Conservation (phyloP, 2,113 vertebrate species). For the Xyrauchen texanus region DNA sequence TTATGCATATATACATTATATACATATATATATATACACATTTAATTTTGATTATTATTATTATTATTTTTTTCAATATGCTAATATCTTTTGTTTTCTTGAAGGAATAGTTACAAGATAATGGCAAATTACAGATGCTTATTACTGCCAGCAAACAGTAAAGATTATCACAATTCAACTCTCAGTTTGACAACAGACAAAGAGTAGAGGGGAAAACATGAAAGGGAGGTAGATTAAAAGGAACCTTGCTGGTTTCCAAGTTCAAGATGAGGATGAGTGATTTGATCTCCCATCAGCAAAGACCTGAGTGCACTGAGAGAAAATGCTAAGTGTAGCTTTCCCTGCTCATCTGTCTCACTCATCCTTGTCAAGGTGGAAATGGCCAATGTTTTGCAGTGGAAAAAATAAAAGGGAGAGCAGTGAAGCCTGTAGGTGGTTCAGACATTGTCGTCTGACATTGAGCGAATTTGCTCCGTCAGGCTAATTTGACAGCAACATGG, state of each 20-base stretch:
- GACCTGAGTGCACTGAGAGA: slow-evolving; percentile 33
- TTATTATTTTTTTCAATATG: no score
- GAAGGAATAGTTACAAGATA: neutral
- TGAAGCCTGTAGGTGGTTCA: neutral
- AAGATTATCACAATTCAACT: slow-evolving; percentile 17
- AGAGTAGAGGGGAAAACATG: no score
- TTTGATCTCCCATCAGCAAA: slow-evolving; percentile 42
- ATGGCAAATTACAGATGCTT: slow-evolving; percentile 13
- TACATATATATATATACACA: no score
- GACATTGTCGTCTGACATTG: slow-evolving; percentile 2
- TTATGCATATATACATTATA: no score
- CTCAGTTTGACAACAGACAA: neutral
- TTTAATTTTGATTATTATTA: no score
- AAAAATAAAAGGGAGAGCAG: slow-evolving; percentile 8
- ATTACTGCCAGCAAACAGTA: slow-evolving; percentile 3
- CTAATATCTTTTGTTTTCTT: no score
- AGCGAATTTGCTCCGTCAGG: slow-evolving; percentile 10
- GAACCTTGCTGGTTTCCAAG: slow-evolving; percentile 42
- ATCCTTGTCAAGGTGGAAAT: slow-evolving; percentile 47
- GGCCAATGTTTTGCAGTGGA: slow-evolving; percentile 32
- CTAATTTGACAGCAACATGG: slow-evolving; percentile 39
- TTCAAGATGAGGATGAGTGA: slow-evolving; percentile 44
- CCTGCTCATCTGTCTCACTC: slow-evolving; percentile 41
- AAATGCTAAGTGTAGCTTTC: slow-evolving; percentile 49
- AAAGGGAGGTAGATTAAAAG: neutral